Evolutionary conservation across 1,140 invertebrate species (phyloP), one percentile per base, ranked within the genome.

Genomic region (Vollenhovia emeryi): DNA sequence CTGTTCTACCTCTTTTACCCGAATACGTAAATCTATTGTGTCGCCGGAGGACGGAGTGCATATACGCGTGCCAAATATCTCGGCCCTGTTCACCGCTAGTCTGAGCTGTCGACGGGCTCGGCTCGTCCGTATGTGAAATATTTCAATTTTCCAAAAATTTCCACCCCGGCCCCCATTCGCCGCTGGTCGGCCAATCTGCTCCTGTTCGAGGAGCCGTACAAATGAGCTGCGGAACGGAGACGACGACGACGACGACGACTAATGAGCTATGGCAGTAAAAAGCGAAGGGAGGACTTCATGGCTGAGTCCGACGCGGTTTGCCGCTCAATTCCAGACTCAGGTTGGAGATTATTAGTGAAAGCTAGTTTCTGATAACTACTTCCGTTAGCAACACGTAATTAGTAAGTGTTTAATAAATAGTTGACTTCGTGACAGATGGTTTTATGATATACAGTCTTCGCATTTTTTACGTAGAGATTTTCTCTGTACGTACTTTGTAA

Each of bases 11-110:
- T 91, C 89, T 90, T 91, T 91, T 73, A 88, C 62, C 66, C 86
- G 91, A 91, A 92, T 92, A 92, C 91, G 91, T 92, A 92, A 92
- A 92, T 92, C 91, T 91, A 92, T 92, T 92, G 91, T 92, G 89
- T 87, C 91, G 87, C 85, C 78, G 89, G n/a, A 89, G 86, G 90
- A 89, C 86, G 86, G 48, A 85, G 83, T 64, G 87, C 80, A 91
- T 90, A 91, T 88, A 91, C 86, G 87, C 90, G 86, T 87, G 89
- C 90, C 91, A 91, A 91, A 90, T 91, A 89, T 84, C 87, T 85
- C 69, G 66, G 24, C 60, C 48, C 74, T 74, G 78, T 88, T 83
- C 87, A 69, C 52, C 80, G 75, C 18, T 69, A 62, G 85, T 73
- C 80, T 71, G 78, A 75, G 66, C 36, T 59, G 87, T 83, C 84